These are phyloP conservation scores for Lasioglossum pauxillum DNA, from an alignment of 2,888 invertebrate genomes.

Conservation along the genomic window DNA sequence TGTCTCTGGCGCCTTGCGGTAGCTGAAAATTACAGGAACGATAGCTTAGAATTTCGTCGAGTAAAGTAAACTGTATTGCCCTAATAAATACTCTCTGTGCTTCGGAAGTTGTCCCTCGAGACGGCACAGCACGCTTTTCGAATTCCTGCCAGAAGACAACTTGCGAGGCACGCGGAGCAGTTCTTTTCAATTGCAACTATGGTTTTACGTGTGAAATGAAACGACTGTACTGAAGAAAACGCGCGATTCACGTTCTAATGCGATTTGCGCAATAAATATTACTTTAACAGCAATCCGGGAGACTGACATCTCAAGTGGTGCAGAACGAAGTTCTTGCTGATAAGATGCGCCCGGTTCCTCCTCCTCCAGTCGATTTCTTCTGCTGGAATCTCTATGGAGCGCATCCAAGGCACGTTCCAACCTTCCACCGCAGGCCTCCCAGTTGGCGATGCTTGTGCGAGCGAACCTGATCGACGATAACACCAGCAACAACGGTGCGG, in stretches of 20 bases:
- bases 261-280: conserved; percentile 30
- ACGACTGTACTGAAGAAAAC: background rate
- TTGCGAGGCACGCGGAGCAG: background rate
- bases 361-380: conserved; percentile 76
- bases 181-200: background rate
- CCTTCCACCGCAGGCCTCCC: conserved; percentile 80
- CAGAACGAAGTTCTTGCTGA: conserved; percentile 78
- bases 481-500: conserved; percentile 59
- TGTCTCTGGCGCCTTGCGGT: conserved; percentile 71
- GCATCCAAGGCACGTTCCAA: conserved; percentile 81
- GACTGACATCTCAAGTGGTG: conserved; percentile 81
- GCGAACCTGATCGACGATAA: conserved; percentile 59
- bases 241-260: background rate
- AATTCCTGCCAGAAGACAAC: too few species aligned
- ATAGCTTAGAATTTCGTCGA: background rate
- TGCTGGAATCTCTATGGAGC: conserved; percentile 76
- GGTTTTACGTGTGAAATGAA: background rate
- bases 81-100: background rate
- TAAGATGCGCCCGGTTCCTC: conserved; percentile 77
- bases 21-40: conserved; percentile 63
- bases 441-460: conserved; percentile 65
- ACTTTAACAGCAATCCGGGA: conserved; percentile 80
- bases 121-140: too few species aligned
- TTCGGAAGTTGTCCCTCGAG: too few species aligned
- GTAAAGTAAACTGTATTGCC: background rate